Conservation (phyloP, 2,113 vertebrate genomes). For the Anthoscopus minutus region DNA sequence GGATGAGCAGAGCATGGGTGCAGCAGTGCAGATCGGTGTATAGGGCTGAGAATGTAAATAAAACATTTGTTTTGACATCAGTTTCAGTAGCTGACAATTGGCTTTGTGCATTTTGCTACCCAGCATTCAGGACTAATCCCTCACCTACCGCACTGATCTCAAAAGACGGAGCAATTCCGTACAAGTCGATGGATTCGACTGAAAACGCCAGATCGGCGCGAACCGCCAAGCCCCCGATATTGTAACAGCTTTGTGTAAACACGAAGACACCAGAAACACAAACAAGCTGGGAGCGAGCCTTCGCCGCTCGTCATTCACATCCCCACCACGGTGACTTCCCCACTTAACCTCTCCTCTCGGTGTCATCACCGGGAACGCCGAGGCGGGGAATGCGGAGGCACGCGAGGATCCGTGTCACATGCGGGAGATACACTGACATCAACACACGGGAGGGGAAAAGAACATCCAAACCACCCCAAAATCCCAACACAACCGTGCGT, state of each 20-base stretch:
- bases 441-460: not conserved
- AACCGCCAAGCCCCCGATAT: not conserved
- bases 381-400: not conserved
- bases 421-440: not conserved
- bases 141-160: not conserved
- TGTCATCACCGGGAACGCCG: not conserved
- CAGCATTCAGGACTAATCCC: not conserved
- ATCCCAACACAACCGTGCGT: accelerated
- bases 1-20: not conserved
- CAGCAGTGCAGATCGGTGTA: not conserved
- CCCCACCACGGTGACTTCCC: not conserved
- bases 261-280: not conserved
- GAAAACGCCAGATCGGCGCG: not conserved
- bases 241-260: not conserved
- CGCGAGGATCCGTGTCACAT: not conserved
- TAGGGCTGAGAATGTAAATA: not conserved
- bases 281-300: not conserved
- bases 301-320: not conserved
- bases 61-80: not conserved
- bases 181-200: not conserved
- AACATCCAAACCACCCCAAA: not conserved
- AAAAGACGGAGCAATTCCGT: not conserved
- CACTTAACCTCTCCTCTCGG: not conserved
- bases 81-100: not conserved
- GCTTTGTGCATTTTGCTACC: not conserved